Conservation (phyloP, 1,140 invertebrate species). For the Copidosoma floridanum region DNA sequence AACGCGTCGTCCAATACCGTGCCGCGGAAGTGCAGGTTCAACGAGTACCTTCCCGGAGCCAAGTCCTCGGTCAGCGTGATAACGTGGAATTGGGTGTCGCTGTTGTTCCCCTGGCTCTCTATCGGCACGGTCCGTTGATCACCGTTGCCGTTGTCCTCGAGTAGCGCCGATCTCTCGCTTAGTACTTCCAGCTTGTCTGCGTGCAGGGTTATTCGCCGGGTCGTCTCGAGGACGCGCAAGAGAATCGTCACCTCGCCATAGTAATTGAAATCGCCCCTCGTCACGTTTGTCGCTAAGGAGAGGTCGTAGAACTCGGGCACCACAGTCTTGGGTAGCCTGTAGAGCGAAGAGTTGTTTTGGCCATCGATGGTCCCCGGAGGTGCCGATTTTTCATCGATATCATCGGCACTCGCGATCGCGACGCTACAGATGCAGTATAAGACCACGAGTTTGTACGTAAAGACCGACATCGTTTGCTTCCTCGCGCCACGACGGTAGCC, state of each 20-base stretch:
- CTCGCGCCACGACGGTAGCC: background rate
- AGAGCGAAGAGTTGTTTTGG: constrained; percentile 25
- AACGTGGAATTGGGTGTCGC: constrained; percentile 33
- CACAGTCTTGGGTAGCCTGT: constrained; percentile 34
- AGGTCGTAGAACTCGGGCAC: constrained; percentile 34
- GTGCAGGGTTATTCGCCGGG: constrained; percentile 31
- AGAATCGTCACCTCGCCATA: constrained; percentile 29
- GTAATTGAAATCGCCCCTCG: constrained; percentile 28
- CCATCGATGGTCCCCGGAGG: no score
- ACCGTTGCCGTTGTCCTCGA: background rate
- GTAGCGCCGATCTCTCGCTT: constrained; percentile 20
- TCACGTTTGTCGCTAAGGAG: constrained; percentile 27
- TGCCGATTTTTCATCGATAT: no score
- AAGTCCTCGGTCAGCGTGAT: constrained; percentile 21
- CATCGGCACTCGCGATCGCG: no score
- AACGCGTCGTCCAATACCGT: constrained; percentile 52
- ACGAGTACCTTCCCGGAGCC: constrained; percentile 22
- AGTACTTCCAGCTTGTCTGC: constrained; percentile 28
- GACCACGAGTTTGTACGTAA: no score
- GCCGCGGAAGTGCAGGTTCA: constrained; percentile 39
- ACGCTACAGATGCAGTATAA: no score
- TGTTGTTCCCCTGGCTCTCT: constrained; percentile 18
- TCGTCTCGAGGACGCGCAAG: constrained; percentile 18
- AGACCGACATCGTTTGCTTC: background rate
- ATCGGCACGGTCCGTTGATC: constrained; percentile 12